A percentile compares a stretch with the other conserved stretches of the same genome.
These are phyloP conservation scores for Leucoraja erinaceus DNA, from an alignment of 2,113 vertebrate genomes.

Conservation along the genomic window DNA sequence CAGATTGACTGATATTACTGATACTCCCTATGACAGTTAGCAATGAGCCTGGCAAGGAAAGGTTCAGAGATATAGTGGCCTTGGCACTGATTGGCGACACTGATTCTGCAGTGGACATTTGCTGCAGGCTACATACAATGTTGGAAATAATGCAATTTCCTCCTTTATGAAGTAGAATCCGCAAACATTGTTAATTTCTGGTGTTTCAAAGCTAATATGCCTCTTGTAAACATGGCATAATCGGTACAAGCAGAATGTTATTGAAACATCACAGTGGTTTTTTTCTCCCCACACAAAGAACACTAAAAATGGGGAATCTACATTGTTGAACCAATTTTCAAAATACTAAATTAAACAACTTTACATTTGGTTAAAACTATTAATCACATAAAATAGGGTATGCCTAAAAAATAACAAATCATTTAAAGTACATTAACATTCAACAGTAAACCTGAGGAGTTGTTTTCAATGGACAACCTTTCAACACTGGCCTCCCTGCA, in stretches of 20 bases:
- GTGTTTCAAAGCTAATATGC: neutral
- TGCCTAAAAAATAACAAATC: neutral
- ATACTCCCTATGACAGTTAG: neutral
- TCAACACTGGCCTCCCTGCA: neutral
- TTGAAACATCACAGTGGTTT: neutral
- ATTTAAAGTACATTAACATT: neutral
- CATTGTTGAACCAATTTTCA: neutral
- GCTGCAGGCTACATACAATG: neutral
- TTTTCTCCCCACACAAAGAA: neutral
- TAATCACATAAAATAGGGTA: neutral
- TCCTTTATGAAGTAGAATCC: neutral
- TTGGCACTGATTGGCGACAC: neutral
- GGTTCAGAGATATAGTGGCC: slow-evolving; percentile 1
- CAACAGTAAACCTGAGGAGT: neutral
- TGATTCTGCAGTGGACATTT: neutral
- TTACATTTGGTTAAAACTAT: neutral
- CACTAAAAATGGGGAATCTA: neutral
- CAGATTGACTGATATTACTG: slow-evolving; percentile 10
- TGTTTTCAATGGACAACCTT: neutral
- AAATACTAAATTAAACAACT: neutral
- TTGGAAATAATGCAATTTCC: neutral
- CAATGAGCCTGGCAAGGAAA: neutral
- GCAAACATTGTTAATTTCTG: neutral
- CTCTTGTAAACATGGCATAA: neutral
- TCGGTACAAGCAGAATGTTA: neutral